phyloP scores from a whole-genome alignment of 1,140 invertebrate species.

The Nasonia longicornis region DNA sequence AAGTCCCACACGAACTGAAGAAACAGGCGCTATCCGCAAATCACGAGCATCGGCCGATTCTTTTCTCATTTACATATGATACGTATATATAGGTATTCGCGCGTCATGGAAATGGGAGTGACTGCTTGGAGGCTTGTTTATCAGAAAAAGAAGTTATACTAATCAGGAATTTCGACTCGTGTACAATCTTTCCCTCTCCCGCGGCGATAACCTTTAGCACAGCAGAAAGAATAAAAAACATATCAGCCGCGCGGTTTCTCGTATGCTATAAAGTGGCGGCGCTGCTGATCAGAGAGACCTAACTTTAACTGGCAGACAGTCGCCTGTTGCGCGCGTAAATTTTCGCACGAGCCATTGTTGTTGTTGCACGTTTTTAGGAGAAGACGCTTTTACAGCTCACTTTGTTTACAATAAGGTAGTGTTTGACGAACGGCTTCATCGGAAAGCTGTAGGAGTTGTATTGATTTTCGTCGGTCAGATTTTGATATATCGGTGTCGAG shows the following conservation, averaged over 20 bases:
- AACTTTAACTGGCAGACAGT: not conserved
- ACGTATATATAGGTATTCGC: no score
- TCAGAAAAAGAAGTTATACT: not conserved
- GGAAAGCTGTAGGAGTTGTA: not conserved
- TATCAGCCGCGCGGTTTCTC: no score
- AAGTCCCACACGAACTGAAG: not conserved
- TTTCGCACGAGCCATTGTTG: not conserved
- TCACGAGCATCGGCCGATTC: not conserved
- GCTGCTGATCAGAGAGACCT: not conserved
- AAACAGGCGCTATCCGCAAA: not conserved
- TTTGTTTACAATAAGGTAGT: no score
- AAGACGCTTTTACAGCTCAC: not conserved
- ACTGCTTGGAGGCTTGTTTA: not conserved
- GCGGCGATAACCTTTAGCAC: not conserved
- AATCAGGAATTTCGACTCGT: not conserved
- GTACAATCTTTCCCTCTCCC: not conserved
- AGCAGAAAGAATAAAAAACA: not conserved
- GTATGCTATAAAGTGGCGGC: no score
- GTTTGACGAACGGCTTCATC: not conserved
- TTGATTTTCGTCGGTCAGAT: not conserved
- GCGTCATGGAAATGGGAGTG: not conserved
- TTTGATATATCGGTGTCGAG: not conserved
- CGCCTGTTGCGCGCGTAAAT: conserved; percentile 2
- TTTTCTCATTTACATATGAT: conserved; percentile 9
- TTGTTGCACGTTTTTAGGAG: not conserved